These are phyloP conservation scores for Philhelius pedissequus DNA, from an alignment of 2,888 invertebrate species.

Conservation along the genomic window DNA sequence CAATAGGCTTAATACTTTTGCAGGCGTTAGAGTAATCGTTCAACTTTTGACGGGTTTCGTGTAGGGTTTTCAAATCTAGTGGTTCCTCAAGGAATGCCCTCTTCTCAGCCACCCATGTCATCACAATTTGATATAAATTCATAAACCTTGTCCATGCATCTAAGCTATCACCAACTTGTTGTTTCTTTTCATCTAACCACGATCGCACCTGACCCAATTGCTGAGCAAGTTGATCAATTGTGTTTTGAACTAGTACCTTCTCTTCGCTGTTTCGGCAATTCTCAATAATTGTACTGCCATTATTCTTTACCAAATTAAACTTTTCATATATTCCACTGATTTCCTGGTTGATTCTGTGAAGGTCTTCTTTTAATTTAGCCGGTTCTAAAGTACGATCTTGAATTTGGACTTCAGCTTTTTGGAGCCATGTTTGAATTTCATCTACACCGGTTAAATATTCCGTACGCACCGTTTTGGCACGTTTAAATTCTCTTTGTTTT, in stretches of 20 bases:
- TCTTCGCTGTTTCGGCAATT: slow-evolving; percentile 89
- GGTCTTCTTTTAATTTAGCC: slow-evolving; percentile 86
- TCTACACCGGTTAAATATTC: slow-evolving; percentile 91
- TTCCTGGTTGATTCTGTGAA: slow-evolving; percentile 88
- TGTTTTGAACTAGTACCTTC: slow-evolving; percentile 86
- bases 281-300: slow-evolving; percentile 88
- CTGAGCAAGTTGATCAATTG: slow-evolving; percentile 87
- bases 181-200: slow-evolving; percentile 90
- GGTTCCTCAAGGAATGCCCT: slow-evolving; percentile 88
- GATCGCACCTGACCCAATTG: slow-evolving; percentile 88
- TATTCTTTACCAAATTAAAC: slow-evolving; percentile 87
- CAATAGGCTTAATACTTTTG: slow-evolving; percentile 92
- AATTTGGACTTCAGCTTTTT: slow-evolving; percentile 89
- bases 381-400: slow-evolving; percentile 90
- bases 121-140: slow-evolving; percentile 88
- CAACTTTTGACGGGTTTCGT: slow-evolving; percentile 90
- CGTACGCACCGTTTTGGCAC: slow-evolving; percentile 88
- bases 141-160: slow-evolving; percentile 94
- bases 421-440: slow-evolving; percentile 90
- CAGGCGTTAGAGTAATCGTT: slow-evolving; percentile 93
- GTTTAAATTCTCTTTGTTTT: slow-evolving; percentile 91
- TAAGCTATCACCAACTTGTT: slow-evolving; percentile 90
- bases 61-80: slow-evolving; percentile 87
- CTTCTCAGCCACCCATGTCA: slow-evolving; percentile 91
- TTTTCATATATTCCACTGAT: slow-evolving; percentile 86